These are phyloP conservation scores for Chlorodrepanis virens DNA, from an alignment of 2,113 vertebrate genomes.

Conservation along the genomic window DNA sequence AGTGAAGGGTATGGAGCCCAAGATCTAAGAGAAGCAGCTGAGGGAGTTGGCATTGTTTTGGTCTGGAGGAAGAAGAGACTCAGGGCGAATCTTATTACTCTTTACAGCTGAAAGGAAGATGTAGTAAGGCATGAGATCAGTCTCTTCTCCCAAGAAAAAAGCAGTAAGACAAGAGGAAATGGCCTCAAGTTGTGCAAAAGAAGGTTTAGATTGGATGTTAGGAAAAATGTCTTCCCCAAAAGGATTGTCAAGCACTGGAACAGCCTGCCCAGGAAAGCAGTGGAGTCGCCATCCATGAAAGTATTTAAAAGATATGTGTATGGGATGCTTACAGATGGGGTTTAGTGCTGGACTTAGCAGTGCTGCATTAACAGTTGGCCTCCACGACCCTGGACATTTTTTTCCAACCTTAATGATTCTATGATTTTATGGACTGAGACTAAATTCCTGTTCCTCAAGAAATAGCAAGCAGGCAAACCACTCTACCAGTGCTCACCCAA, in stretches of 20 bases:
- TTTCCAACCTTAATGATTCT: background rate
- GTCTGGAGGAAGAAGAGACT: background rate
- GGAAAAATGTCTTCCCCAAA: background rate
- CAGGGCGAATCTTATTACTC: accelerated
- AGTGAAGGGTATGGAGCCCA: background rate
- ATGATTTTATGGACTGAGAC: background rate
- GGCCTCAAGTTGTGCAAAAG: background rate
- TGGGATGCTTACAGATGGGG: background rate
- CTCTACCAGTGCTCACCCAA: background rate
- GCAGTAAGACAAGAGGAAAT: background rate
- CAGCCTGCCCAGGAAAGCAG: background rate
- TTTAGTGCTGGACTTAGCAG: background rate
- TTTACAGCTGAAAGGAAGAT: background rate
- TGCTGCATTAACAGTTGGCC: background rate
- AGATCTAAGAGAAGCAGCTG: background rate
- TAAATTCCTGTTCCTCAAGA: background rate
- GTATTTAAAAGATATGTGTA: background rate
- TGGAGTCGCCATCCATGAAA: background rate
- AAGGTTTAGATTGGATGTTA: background rate
- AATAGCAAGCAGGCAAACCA: background rate
- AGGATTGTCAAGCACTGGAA: background rate
- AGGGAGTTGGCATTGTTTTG: background rate
- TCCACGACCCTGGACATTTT: background rate
- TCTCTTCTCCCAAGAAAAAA: background rate
- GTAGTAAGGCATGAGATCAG: background rate